A percentile compares a stretch with the other conserved stretches of the same genome.
Evolutionary conservation across 2,888 invertebrate species (phyloP).

Genomic region (Pimpla rufipes): DNA sequence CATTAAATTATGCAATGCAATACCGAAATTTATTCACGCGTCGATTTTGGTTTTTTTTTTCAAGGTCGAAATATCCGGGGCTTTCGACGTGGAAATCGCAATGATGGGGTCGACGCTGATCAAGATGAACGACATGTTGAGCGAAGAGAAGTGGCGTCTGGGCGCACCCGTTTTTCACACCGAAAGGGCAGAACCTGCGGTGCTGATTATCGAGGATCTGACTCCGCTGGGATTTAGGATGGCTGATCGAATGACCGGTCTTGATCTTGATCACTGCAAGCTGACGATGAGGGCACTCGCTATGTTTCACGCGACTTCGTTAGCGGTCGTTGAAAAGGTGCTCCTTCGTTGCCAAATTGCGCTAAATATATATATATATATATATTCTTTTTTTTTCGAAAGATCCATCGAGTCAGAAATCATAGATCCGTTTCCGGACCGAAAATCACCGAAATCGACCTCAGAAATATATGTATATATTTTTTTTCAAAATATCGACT

Average conservation of each 20-base stretch:
- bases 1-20: too few species aligned
- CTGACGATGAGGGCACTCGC: slow-evolving; percentile 86
- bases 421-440: too few species aligned
- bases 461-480: too few species aligned
- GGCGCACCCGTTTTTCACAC: slow-evolving; percentile 80
- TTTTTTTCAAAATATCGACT: too few species aligned
- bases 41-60: too few species aligned
- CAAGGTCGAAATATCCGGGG: too few species aligned
- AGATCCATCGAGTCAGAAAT: too few species aligned
- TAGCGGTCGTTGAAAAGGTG: slow-evolving; percentile 87
- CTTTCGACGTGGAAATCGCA: slow-evolving; percentile 74
- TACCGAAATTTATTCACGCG: too few species aligned
- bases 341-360: too few species aligned
- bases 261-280: slow-evolving; percentile 86
- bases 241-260: slow-evolving; percentile 86
- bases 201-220: slow-evolving; percentile 87
- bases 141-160: slow-evolving; percentile 67
- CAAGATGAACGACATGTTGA: slow-evolving; percentile 79
- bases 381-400: too few species aligned
- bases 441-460: too few species aligned
- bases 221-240: slow-evolving; percentile 86
- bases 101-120: slow-evolving; percentile 80
- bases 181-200: slow-evolving; percentile 79
- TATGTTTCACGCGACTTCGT: slow-evolving; percentile 87
- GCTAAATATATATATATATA: too few species aligned